phyloP scores from a whole-genome alignment of 2,113 vertebrate species.

The Actenoides lindsayi region DNA sequence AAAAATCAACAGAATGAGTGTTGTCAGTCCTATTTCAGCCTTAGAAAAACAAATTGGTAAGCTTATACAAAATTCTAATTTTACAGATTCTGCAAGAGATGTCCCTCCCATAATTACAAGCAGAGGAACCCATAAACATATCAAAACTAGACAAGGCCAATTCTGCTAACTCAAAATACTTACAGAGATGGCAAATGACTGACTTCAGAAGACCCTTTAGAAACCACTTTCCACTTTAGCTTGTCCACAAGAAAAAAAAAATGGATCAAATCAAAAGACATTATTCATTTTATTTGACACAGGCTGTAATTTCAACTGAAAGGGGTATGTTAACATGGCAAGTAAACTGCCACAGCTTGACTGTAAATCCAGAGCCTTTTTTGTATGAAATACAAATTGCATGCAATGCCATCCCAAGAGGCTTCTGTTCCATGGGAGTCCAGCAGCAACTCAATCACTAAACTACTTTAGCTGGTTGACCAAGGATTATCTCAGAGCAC shows the following conservation, averaged over 20 bases:
- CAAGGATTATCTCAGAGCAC: fast-evolving
- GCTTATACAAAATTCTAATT: not conserved
- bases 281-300: not conserved
- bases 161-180: not conserved
- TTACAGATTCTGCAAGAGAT: not conserved
- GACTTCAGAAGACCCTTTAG: not conserved
- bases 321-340: not conserved
- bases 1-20: not conserved
- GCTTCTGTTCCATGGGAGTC: not conserved
- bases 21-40: not conserved
- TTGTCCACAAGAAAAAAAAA: not conserved
- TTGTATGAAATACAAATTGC: not conserved
- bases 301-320: not conserved
- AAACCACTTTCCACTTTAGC: not conserved
- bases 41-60: not conserved
- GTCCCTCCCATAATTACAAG: not conserved
- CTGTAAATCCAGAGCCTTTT: not conserved
- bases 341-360: not conserved
- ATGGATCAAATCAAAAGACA: not conserved
- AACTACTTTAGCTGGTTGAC: not conserved
- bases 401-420: not conserved
- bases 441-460: not conserved
- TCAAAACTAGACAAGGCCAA: not conserved
- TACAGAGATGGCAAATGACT: not conserved
- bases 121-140: not conserved